These are phyloP conservation scores for Rhynchophorus ferrugineus DNA, from an alignment of 1,140 invertebrate species.

Conservation along the genomic window DNA sequence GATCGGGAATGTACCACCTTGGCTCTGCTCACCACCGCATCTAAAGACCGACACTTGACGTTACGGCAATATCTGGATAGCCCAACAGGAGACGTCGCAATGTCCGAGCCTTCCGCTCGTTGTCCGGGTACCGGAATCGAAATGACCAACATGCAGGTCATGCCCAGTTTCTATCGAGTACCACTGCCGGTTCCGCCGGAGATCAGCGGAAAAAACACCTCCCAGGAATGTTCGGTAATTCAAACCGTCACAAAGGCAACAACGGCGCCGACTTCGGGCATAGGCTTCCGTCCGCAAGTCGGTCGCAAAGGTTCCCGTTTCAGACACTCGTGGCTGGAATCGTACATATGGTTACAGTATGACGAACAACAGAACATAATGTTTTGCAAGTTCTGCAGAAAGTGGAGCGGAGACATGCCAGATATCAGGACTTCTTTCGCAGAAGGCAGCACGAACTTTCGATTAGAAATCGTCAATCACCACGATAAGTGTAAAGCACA, in stretches of 20 bases:
- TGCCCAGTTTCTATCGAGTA: slow-evolving; percentile 25
- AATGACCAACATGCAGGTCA: slow-evolving; percentile 16
- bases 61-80: slow-evolving; percentile 25
- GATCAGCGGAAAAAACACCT: slow-evolving; percentile 18
- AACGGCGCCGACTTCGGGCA: background rate
- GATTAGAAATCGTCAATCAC: slow-evolving; percentile 67
- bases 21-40: slow-evolving; percentile 10
- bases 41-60: slow-evolving; percentile 18
- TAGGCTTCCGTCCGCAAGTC: slow-evolving; percentile 17
- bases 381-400: slow-evolving; percentile 64
- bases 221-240: slow-evolving; percentile 45
- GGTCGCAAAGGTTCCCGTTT: slow-evolving; percentile 55
- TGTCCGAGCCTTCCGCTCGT: background rate
- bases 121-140: background rate
- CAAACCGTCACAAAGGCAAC: slow-evolving; percentile 26
- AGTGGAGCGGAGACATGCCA: slow-evolving; percentile 60
- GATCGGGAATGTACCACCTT: slow-evolving; percentile 13
- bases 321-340: slow-evolving; percentile 54
- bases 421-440: slow-evolving; percentile 66
- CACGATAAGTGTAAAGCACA: slow-evolving; percentile 71
- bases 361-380: slow-evolving; percentile 58
- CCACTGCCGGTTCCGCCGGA: slow-evolving; percentile 30
- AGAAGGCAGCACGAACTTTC: slow-evolving; percentile 65
- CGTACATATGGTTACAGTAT: slow-evolving; percentile 62
- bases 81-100: slow-evolving; percentile 11